A percentile compares a stretch with the other conserved stretches of the same genome.
Conservation (phyloP, 2,113 vertebrate genomes). For the Atlantisia rogersi region DNA sequence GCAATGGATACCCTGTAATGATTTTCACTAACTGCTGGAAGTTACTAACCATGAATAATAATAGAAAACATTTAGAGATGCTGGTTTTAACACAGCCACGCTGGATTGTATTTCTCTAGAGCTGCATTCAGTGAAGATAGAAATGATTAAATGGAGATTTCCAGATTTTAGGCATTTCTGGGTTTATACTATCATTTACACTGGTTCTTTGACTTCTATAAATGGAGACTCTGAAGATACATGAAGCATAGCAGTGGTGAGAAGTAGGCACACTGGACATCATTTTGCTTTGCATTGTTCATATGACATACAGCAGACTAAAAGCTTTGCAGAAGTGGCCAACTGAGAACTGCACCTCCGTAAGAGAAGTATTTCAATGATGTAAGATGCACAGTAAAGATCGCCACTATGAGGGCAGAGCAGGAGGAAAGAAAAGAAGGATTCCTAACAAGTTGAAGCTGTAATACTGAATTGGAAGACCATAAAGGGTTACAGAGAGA, state of each 20-base stretch:
- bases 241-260: not conserved
- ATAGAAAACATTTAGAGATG: not conserved
- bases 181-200: not conserved
- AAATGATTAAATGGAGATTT: not conserved
- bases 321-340: not conserved
- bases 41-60: conserved; percentile 1
- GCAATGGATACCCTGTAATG: not conserved
- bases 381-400: not conserved
- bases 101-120: not conserved
- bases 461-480: not conserved
- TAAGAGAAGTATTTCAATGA: not conserved
- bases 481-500: not conserved
- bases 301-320: not conserved
- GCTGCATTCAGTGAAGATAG: not conserved
- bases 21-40: conserved; percentile 43
- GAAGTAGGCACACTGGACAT: not conserved
- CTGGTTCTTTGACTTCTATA: not conserved
- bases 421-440: not conserved
- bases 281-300: not conserved
- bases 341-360: not conserved
- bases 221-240: not conserved
- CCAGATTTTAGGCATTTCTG: not conserved
- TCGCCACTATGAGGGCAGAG: not conserved
- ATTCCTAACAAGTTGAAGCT: not conserved
- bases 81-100: not conserved